phyloP scores from a whole-genome alignment of 2,888 invertebrate genomes.

The Zhengitettix transpicula region DNA sequence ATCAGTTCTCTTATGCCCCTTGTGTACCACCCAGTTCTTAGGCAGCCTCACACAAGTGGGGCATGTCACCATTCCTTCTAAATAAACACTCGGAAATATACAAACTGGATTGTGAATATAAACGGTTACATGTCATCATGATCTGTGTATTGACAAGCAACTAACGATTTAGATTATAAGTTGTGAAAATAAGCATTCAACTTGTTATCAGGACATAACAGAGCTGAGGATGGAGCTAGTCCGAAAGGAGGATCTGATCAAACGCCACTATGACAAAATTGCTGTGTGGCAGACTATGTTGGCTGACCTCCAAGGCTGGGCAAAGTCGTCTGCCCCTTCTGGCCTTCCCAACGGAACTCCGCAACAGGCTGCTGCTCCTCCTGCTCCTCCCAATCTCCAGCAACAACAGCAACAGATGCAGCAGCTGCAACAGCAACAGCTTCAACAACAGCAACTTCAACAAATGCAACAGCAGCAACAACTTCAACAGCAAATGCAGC shows the following conservation, averaged over 20 bases:
- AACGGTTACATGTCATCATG: too few species aligned
- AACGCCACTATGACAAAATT: slow-evolving; percentile 79
- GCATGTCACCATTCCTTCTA: too few species aligned
- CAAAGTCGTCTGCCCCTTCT: slow-evolving; percentile 26
- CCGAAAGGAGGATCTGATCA: slow-evolving; percentile 76
- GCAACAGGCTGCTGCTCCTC: slow-evolving; percentile 4
- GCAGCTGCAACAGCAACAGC: slow-evolving; percentile 19
- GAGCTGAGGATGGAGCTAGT: slow-evolving; percentile 70
- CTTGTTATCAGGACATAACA: slow-evolving; percentile 46
- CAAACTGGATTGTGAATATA: too few species aligned
- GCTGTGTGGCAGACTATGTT: slow-evolving; percentile 79
- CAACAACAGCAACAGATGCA: slow-evolving; percentile 20
- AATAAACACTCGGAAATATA: too few species aligned
- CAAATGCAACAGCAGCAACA: slow-evolving; percentile 13
- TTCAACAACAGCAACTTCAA: slow-evolving; percentile 20
- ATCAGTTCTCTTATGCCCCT: too few species aligned
- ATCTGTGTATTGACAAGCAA: too few species aligned
- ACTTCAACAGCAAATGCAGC: slow-evolving; percentile 18
- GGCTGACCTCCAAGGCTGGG: slow-evolving; percentile 44
- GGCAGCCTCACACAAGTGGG: too few species aligned
- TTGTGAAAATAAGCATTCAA: too few species aligned
- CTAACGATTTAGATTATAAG: too few species aligned
- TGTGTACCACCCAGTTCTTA: too few species aligned
- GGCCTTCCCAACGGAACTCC: slow-evolving; percentile 8
- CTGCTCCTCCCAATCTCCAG: slow-evolving; percentile 17